These are phyloP conservation scores for Cerastis leucographa DNA, from an alignment of 2,888 invertebrate species.

Conservation along the genomic window DNA sequence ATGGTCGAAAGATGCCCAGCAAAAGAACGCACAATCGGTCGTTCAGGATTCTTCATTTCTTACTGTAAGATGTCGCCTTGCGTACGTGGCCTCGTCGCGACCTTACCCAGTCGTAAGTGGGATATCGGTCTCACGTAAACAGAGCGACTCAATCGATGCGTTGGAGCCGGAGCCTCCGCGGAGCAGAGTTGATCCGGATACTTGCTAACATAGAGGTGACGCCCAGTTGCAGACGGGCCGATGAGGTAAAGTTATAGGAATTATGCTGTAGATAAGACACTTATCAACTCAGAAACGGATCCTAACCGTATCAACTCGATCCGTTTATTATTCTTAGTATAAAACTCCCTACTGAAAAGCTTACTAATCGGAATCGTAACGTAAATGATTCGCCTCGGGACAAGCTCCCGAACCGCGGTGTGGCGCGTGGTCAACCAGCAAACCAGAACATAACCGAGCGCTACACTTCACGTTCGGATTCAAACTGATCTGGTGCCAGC, in stretches of 20 bases:
- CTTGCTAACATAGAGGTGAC: neutral
- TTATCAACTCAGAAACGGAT: too few species aligned
- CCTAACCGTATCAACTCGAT: too few species aligned
- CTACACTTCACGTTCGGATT: too few species aligned
- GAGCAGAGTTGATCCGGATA: neutral
- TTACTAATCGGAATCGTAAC: too few species aligned
- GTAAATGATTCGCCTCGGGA: too few species aligned
- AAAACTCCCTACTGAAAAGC: too few species aligned
- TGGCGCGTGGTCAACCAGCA: too few species aligned
- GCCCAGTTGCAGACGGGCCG: neutral
- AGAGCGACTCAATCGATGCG: neutral
- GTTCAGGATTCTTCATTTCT: neutral
- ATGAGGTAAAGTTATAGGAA: neutral
- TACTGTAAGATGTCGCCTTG: neutral
- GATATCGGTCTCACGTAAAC: neutral
- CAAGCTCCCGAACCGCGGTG: too few species aligned
- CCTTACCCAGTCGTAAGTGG: neutral
- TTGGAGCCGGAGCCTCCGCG: neutral
- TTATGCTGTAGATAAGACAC: neutral
- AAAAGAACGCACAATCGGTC: neutral
- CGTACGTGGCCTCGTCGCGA: neutral
- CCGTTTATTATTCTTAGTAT: too few species aligned
- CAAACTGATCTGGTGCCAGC: too few species aligned
- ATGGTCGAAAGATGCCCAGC: neutral
- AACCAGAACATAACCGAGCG: too few species aligned